Conservation (phyloP, 2,797 vertebrate species). For the Xyrichtys novacula region DNA sequence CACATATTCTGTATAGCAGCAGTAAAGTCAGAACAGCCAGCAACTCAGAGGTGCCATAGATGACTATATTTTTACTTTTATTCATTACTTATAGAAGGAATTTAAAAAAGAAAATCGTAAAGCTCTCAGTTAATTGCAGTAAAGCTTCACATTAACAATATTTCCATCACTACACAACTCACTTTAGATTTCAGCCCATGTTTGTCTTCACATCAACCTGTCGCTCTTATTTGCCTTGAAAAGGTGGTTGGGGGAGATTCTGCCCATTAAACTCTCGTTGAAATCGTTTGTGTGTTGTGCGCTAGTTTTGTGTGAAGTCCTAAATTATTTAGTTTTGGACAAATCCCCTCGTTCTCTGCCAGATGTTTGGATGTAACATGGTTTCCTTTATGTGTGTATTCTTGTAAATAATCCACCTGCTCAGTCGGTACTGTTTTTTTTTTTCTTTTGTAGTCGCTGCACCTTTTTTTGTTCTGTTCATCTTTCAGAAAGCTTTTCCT, state of each 20-base stretch:
- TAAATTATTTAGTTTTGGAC: constrained; percentile 34
- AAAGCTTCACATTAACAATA: background rate
- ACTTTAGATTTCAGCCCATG: constrained; percentile 17
- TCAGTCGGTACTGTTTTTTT: constrained; percentile 40
- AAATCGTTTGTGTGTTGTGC: constrained; percentile 17
- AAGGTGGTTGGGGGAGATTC: constrained; percentile 38
- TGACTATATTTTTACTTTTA: constrained; percentile 11
- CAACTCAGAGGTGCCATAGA: constrained; percentile 66
- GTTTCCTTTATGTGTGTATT: constrained; percentile 38
- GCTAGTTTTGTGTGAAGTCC: constrained; percentile 30
- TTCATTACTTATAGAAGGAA: constrained; percentile 14
- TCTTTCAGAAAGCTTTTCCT: constrained; percentile 38
- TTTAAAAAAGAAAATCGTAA: background rate
- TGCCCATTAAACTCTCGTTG: constrained; percentile 17
- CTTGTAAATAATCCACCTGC: constrained; percentile 63
- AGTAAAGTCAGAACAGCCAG: constrained; percentile 31
- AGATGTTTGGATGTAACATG: constrained; percentile 19
- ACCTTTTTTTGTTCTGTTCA: constrained; percentile 15
- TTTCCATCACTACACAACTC: constrained; percentile 25
- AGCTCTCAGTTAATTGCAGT: constrained; percentile 2
- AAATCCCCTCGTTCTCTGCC: constrained; percentile 25
- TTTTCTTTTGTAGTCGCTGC: constrained; percentile 41
- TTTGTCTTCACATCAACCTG: constrained; percentile 18
- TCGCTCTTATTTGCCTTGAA: constrained; percentile 50
- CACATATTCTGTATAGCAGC: constrained; percentile 13